Conservation (phyloP, 2,888 invertebrate species). For the Lochmaea capreae region DNA sequence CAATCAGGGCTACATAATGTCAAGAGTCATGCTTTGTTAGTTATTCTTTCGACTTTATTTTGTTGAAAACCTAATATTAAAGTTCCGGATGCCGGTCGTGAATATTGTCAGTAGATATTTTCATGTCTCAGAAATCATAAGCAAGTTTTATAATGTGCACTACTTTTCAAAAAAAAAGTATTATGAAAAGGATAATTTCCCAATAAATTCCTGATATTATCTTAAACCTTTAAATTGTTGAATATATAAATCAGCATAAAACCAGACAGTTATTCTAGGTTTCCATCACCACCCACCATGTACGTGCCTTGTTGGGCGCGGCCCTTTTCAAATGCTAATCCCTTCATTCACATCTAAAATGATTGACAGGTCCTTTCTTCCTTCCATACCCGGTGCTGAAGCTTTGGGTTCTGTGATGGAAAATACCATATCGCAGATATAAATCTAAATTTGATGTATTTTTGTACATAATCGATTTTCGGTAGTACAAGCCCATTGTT, state of each 20-base stretch:
- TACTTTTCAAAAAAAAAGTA: too few relatives aligned
- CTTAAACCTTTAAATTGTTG: not conserved
- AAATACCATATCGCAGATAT: conserved; percentile 8
- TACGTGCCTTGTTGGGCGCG: conserved; percentile 44
- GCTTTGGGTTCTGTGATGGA: not conserved
- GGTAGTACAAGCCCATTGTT: not conserved
- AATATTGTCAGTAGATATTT: too few relatives aligned
- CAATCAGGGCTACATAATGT: too few relatives aligned
- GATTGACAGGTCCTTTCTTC: conserved; percentile 62
- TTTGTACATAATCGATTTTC: not conserved
- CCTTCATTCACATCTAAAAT: conserved; percentile 57
- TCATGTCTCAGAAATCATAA: too few relatives aligned
- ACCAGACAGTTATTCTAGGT: not conserved
- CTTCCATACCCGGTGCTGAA: conserved; percentile 10
- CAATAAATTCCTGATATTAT: not conserved
- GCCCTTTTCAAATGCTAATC: conserved; percentile 63
- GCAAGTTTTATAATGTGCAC: too few relatives aligned
- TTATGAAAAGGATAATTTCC: too few relatives aligned
- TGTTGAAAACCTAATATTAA: too few relatives aligned
- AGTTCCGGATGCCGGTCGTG: too few relatives aligned
- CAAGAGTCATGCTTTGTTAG: too few relatives aligned
- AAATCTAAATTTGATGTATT: conserved; percentile 1
- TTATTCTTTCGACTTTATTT: too few relatives aligned
- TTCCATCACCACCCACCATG: conserved; percentile 10
- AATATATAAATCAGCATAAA: not conserved